Conservation (phyloP, 92 coral and sea anemone genomes). For the Epizoanthus illoricatus region DNA sequence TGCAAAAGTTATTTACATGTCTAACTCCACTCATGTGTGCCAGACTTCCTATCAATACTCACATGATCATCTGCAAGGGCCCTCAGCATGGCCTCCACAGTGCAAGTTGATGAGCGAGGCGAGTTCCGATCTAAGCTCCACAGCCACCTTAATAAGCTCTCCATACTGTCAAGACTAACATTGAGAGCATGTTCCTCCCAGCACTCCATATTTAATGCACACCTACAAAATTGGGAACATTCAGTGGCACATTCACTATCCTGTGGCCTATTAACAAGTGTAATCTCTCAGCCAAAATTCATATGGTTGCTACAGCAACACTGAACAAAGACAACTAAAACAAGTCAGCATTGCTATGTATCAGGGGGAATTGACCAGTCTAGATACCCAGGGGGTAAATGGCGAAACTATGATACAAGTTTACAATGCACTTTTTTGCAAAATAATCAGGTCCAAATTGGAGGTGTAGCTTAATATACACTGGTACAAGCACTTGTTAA, state of each 20-base stretch:
- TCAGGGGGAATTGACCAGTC: no score
- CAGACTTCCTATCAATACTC: conserved; percentile 10
- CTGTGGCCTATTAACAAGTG: no score
- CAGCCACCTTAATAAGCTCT: conserved; percentile 87
- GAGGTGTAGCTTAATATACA: no score
- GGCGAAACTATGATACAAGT: no score
- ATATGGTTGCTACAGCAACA: background rate
- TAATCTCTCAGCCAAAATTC: background rate
- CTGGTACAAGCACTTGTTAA: no score
- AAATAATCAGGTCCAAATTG: no score
- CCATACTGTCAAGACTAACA: conserved; percentile 94
- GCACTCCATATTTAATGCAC: conserved; percentile 72
- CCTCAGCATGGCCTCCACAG: conserved; percentile 83
- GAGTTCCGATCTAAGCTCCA: conserved; percentile 65
- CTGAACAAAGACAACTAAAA: background rate
- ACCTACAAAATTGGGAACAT: conserved; percentile 42
- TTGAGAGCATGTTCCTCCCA: conserved; percentile 94
- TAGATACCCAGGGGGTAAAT: no score
- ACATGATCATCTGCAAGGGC: conserved; percentile 89
- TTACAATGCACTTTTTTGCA: no score
- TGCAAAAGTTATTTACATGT: background rate
- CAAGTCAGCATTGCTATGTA: background rate
- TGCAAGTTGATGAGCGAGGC: conserved; percentile 74
- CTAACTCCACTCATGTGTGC: background rate
- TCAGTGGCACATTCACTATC: background rate